phyloP scores from a whole-genome alignment of 1,140 invertebrate genomes.

The Spodoptera litura region DNA sequence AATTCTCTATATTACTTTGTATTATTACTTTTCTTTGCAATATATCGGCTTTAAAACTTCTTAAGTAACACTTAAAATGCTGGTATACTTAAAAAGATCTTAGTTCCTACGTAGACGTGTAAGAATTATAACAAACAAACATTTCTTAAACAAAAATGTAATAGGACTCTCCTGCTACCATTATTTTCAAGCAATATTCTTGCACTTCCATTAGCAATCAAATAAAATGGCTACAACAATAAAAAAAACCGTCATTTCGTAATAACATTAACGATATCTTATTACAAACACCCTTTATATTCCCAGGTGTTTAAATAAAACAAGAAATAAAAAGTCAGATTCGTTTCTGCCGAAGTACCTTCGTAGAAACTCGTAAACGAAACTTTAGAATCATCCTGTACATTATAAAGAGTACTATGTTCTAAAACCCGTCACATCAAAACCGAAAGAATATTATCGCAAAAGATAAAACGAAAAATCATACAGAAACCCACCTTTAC shows the following conservation, averaged over 20 bases:
- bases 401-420: slow-evolving; percentile 79
- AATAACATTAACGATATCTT: slow-evolving; percentile 47
- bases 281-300: slow-evolving; percentile 59
- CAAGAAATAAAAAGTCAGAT: slow-evolving; percentile 77
- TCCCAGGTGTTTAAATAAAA: slow-evolving; percentile 71
- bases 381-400: slow-evolving; percentile 77
- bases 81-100: too few relatives aligned
- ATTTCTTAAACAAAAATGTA: too few relatives aligned
- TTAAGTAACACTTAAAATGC: too few relatives aligned
- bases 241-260: background rate
- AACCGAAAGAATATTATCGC: slow-evolving; percentile 60
- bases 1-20: too few relatives aligned
- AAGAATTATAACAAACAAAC: too few relatives aligned
- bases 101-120: background rate
- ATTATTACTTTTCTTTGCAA: too few relatives aligned
- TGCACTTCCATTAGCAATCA: background rate
- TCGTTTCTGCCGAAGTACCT: slow-evolving; percentile 72
- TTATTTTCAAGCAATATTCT: too few relatives aligned
- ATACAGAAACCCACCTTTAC: slow-evolving; percentile 44
- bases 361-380: slow-evolving; percentile 79
- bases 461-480: slow-evolving; percentile 13
- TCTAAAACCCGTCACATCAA: slow-evolving; percentile 74
- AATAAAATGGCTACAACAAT: background rate
- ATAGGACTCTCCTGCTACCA: too few relatives aligned
- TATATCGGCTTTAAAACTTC: too few relatives aligned